These are phyloP conservation scores for Toxostoma redivivum DNA, from an alignment of 2,113 vertebrate species.

Conservation along the genomic window DNA sequence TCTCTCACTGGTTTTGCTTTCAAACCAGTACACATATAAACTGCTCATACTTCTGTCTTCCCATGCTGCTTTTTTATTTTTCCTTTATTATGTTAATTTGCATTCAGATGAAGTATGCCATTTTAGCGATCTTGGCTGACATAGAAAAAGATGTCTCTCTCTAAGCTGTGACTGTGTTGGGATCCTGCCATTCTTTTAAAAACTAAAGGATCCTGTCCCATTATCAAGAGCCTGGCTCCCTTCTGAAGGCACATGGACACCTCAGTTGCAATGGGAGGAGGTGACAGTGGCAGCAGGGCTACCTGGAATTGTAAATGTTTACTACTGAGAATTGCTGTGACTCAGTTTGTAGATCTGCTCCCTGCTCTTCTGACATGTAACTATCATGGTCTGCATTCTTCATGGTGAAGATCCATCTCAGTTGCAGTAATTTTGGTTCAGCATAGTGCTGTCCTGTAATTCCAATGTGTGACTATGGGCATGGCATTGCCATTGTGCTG, in stretches of 20 bases:
- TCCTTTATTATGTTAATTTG: background rate
- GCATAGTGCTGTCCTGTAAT: background rate
- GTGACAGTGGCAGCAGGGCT: background rate
- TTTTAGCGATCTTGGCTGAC: background rate
- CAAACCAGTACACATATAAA: too few species aligned
- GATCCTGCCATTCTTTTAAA: background rate
- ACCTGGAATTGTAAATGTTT: background rate
- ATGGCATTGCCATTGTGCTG: background rate
- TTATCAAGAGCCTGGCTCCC: background rate
- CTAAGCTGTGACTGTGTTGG: background rate
- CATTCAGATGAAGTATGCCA: background rate
- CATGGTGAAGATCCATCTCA: background rate
- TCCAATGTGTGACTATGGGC: background rate
- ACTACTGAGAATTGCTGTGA: background rate
- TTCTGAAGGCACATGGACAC: background rate
- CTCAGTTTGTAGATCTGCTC: background rate
- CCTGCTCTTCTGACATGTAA: accelerated
- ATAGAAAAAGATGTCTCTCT: background rate
- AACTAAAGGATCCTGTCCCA: background rate
- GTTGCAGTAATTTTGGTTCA: accelerated
- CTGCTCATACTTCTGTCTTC: background rate
- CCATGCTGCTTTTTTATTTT: background rate
- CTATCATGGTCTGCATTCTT: background rate
- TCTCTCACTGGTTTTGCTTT: too few species aligned
- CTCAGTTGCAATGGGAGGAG: background rate